These are phyloP conservation scores for Himalopsyche phryganea DNA, from an alignment of 1,140 invertebrate genomes.

Conservation along the genomic window DNA sequence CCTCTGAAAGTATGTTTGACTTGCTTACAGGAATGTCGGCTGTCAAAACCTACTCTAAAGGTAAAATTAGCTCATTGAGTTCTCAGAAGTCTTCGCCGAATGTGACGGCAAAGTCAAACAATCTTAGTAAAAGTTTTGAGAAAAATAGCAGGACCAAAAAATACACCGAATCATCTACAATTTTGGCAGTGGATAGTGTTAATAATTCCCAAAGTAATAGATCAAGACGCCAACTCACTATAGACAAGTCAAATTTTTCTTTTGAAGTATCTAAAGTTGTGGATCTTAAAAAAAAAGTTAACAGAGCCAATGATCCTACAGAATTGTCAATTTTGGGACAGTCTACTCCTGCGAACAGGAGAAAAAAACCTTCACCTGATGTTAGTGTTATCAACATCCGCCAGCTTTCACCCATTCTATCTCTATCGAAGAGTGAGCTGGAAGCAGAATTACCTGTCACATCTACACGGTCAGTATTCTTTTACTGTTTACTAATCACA, in stretches of 20 bases:
- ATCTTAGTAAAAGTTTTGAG: not conserved
- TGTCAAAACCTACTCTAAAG: conserved; percentile 14
- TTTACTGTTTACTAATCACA: no score
- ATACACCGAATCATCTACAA: conserved; percentile 4
- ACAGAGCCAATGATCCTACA: not conserved
- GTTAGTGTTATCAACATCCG: conserved; percentile 20
- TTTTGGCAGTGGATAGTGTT: conserved; percentile 4
- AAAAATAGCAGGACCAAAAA: conserved; percentile 2
- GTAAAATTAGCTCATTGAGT: not conserved
- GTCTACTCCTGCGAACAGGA: conserved; percentile 25
- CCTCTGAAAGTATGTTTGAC: conserved; percentile 17
- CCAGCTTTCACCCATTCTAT: conserved; percentile 26
- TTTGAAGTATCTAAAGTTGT: conserved; percentile 23
- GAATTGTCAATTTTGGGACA: conserved; percentile 27
- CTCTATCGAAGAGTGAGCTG: conserved; percentile 2
- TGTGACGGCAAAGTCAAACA: not conserved
- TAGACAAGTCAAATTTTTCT: conserved; percentile 26
- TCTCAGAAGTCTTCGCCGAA: not conserved
- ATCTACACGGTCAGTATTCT: no score
- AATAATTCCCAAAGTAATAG: not conserved
- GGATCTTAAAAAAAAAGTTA: not conserved
- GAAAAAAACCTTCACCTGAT: not conserved
- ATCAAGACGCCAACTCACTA: conserved; percentile 24
- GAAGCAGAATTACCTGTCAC: no score
- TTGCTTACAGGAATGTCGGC: conserved; percentile 1